Conservation (phyloP, 2,888 invertebrate species). For the Dasypogon diadema region DNA sequence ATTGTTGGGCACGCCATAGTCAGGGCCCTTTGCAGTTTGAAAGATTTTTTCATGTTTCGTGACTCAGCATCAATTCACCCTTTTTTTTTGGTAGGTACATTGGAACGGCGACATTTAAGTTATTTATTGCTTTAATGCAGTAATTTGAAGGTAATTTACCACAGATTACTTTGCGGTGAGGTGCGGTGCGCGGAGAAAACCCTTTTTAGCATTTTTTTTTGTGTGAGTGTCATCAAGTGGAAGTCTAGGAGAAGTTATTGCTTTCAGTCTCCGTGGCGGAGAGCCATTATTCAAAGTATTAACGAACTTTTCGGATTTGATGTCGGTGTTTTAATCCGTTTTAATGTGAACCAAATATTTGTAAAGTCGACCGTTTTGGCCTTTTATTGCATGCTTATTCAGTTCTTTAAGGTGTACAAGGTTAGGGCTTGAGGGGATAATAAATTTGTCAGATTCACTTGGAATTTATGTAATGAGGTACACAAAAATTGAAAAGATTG, state of each 20-base stretch:
- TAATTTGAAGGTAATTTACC: constrained; percentile 45
- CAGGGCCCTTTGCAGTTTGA: constrained; percentile 22
- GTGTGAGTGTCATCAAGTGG: background rate
- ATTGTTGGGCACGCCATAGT: constrained; percentile 5
- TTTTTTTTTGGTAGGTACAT: constrained; percentile 1
- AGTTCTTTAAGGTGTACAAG: no score
- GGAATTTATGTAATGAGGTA: no score
- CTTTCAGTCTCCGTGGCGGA: background rate
- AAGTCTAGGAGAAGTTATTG: background rate
- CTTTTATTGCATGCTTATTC: background rate
- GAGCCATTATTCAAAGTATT: background rate
- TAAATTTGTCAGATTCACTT: no score
- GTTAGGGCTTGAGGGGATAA: no score
- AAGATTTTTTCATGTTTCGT: background rate
- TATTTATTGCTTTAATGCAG: constrained; percentile 35
- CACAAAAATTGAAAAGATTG: no score
- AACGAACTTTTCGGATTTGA: background rate
- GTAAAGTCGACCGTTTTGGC: background rate
- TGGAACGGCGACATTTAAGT: constrained; percentile 27
- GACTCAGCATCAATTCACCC: constrained; percentile 24
- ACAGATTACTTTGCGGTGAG: constrained; percentile 25
- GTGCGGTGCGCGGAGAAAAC: background rate
- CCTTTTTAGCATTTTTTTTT: background rate
- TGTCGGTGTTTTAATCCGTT: background rate
- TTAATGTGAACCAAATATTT: background rate